Percentiles rank a stretch among this genome's conserved stretches.
phyloP scores from a whole-genome alignment of 2,797 vertebrate genomes.

The Arrhamphus sclerolepis region DNA sequence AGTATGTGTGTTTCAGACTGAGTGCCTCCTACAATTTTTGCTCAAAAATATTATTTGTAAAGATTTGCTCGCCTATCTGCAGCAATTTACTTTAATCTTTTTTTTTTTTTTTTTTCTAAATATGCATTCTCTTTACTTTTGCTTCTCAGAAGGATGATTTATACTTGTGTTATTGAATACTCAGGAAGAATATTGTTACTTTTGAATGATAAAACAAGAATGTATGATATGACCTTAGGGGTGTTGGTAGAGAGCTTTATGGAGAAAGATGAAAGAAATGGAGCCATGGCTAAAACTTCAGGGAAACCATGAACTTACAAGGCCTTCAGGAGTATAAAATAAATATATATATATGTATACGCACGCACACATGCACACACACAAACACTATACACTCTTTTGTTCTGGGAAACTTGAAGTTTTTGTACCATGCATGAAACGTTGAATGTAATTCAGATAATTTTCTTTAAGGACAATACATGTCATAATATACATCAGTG shows the following conservation, averaged over 20 bases:
- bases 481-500: conserved; percentile 74
- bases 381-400: conserved; percentile 41
- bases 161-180: conserved; percentile 75
- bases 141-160: conserved; percentile 72
- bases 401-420: conserved; percentile 68
- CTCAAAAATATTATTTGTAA: conserved; percentile 41
- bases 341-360: background rate
- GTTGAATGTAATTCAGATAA: conserved; percentile 80
- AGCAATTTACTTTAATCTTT: conserved; percentile 35
- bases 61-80: conserved; percentile 47
- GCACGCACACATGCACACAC: conserved; percentile 7
- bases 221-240: conserved; percentile 76
- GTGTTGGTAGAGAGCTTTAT: conserved; percentile 71
- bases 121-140: conserved; percentile 72
- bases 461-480: conserved; percentile 75
- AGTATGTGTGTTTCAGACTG: conserved; percentile 10
- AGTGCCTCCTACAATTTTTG: conserved; percentile 36
- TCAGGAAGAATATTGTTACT: conserved; percentile 82
- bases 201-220: conserved; percentile 79
- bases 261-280: conserved; percentile 46
- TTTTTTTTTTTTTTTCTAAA: conserved; percentile 30
- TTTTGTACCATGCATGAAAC: conserved; percentile 73
- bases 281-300: conserved; percentile 67
- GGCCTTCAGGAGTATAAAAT: conserved; percentile 51
- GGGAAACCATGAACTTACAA: conserved; percentile 65